Conservation (phyloP, 2,113 vertebrate genomes). For the Brienomyrus brachyistius region DNA sequence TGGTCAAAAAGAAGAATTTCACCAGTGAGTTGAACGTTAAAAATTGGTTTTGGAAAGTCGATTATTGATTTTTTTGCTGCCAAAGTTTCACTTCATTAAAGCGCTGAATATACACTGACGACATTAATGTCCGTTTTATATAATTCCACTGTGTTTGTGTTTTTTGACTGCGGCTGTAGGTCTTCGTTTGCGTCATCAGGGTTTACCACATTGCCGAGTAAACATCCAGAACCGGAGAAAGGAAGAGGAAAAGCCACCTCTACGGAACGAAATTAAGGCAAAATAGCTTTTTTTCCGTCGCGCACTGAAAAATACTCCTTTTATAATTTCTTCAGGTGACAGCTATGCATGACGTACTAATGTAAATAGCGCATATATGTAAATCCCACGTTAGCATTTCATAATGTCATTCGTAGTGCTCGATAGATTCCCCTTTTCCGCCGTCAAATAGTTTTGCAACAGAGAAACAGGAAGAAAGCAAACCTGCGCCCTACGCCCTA, state of each 20-base stretch:
- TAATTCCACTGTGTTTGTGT: slow-evolving; percentile 52
- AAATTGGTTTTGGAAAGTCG: not conserved
- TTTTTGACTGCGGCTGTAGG: slow-evolving; percentile 58
- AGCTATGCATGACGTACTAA: not conserved
- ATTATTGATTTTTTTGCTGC: not conserved
- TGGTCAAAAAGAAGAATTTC: not conserved
- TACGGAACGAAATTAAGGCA: not conserved
- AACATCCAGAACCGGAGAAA: slow-evolving; percentile 67
- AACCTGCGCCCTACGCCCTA: not conserved
- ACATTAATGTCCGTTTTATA: not conserved
- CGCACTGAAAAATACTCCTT: not conserved
- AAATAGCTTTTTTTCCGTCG: not conserved
- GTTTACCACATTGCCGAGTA: slow-evolving; percentile 61
- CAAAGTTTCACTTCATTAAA: not conserved
- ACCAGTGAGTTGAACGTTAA: not conserved
- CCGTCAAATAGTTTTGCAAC: not conserved
- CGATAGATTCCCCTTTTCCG: not conserved
- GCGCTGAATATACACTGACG: not conserved
- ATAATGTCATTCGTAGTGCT: not conserved
- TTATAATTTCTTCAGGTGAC: not conserved
- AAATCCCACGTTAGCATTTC: not conserved
- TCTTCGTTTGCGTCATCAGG: slow-evolving; percentile 30
- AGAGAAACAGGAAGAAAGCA: not conserved
- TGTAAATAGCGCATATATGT: not conserved
- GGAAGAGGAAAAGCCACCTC: not conserved